Conservation (phyloP, 1,140 invertebrate species). For the Papilio polyxenes region DNA sequence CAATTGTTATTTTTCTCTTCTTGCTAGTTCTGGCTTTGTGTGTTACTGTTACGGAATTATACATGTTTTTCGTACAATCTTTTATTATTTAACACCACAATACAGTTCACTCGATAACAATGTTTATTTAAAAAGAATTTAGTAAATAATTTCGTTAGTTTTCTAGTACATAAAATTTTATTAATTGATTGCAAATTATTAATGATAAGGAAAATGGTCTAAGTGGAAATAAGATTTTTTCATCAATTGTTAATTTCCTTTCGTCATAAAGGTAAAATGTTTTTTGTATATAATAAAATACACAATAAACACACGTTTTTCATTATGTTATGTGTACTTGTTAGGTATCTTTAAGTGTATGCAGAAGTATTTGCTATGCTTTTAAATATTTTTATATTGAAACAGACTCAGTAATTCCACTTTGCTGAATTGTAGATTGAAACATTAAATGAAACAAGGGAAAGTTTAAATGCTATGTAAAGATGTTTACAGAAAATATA, state of each 20-base stretch:
- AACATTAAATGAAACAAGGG: neutral
- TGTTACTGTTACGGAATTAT: no score
- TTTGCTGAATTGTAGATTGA: neutral
- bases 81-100: no score
- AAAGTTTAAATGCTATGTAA: neutral
- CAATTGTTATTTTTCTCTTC: no score
- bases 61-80: no score
- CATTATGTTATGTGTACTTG: no score
- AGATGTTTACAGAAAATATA: no score
- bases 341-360: neutral
- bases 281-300: neutral
- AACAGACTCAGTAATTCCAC: no score
- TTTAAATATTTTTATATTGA: no score
- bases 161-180: neutral
- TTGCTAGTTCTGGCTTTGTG: no score
- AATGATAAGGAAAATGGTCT: neutral
- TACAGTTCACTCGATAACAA: no score
- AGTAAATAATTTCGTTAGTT: neutral
- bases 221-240: neutral
- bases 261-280: neutral
- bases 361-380: neutral
- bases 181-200: neutral
- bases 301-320: no score
- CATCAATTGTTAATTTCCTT: conserved; percentile 12
- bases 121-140: no score